phyloP scores from a whole-genome alignment of 2,113 vertebrate species.

The Plestiodon gilberti region DNA sequence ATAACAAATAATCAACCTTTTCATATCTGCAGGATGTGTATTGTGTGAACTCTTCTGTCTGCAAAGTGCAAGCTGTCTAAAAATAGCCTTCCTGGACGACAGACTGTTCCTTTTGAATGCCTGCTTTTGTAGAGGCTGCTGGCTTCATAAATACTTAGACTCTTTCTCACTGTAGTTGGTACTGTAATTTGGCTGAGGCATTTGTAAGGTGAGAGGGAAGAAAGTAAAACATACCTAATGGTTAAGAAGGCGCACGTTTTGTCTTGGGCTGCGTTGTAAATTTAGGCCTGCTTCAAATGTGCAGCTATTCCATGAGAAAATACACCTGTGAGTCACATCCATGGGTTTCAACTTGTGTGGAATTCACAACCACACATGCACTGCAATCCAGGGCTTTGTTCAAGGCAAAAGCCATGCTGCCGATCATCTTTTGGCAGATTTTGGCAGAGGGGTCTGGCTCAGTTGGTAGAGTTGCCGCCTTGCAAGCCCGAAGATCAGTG shows the following conservation, averaged over 20 bases:
- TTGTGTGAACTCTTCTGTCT: conserved; percentile 37
- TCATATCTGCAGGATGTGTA: conserved; percentile 63
- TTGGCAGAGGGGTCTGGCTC: too few species aligned
- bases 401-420: too few species aligned
- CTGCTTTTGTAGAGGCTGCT: not conserved
- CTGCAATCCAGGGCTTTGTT: too few species aligned
- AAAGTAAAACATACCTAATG: not conserved
- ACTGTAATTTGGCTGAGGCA: not conserved
- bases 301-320: too few species aligned
- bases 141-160: conserved; percentile 30
- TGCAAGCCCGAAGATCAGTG: too few species aligned
- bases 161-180: not conserved
- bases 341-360: too few species aligned
- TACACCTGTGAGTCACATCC: too few species aligned
- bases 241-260: conserved; percentile 11
- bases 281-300: not conserved
- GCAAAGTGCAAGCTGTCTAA: conserved; percentile 35
- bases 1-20: conserved; percentile 25
- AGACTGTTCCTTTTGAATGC: conserved; percentile 50
- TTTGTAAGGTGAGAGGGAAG: not conserved
- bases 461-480: too few species aligned
- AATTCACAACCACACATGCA: too few species aligned
- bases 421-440: too few species aligned
- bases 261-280: conserved; percentile 25
- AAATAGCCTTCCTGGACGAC: conserved; percentile 62